These are phyloP conservation scores for Hippocampus mohnikei DNA, from an alignment of 2,113 vertebrate genomes.

Conservation along the genomic window DNA sequence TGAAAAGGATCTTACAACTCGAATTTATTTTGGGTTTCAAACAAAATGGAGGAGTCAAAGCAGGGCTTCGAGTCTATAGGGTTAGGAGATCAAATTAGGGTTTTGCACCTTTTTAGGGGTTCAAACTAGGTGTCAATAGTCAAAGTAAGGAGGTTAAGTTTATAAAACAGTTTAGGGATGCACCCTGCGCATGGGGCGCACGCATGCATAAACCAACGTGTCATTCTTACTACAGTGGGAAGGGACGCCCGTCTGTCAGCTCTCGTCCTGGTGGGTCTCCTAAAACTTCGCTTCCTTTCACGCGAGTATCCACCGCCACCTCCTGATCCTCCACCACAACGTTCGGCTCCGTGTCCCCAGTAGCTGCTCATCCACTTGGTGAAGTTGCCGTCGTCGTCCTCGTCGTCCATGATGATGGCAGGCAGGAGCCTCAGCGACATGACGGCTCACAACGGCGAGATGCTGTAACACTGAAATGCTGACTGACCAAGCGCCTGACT, in stretches of 20 bases:
- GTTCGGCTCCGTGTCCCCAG: constrained; percentile 83
- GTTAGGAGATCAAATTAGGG: neutral
- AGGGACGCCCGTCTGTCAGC: constrained; percentile 82
- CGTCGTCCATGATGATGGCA: constrained; percentile 80
- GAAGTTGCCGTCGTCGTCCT: constrained; percentile 89
- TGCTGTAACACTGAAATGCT: constrained; percentile 37
- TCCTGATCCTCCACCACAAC: constrained; percentile 32
- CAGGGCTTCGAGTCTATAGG: neutral
- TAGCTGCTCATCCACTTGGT: constrained; percentile 98
- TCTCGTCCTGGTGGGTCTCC: constrained; percentile 45
- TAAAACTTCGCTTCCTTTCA: constrained; percentile 73
- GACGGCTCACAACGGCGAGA: neutral
- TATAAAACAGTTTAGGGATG: too few relatives aligned
- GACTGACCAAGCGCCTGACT: neutral
- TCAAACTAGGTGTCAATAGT: neutral
- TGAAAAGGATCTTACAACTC: neutral
- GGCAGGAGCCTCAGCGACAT: constrained; percentile 75
- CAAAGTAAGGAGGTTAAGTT: neutral
- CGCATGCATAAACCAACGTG: neutral
- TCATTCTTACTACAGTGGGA: constrained; percentile 82
- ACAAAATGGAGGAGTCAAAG: too few relatives aligned
- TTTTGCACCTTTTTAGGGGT: neutral
- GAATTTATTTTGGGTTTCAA: neutral
- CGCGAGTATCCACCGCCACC: constrained; percentile 58
- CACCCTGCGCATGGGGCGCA: neutral